Percentiles rank a stretch among this genome's conserved stretches.
These are phyloP conservation scores for Drosophila siamana DNA, from an alignment of 2,888 invertebrate species.

Conservation along the genomic window DNA sequence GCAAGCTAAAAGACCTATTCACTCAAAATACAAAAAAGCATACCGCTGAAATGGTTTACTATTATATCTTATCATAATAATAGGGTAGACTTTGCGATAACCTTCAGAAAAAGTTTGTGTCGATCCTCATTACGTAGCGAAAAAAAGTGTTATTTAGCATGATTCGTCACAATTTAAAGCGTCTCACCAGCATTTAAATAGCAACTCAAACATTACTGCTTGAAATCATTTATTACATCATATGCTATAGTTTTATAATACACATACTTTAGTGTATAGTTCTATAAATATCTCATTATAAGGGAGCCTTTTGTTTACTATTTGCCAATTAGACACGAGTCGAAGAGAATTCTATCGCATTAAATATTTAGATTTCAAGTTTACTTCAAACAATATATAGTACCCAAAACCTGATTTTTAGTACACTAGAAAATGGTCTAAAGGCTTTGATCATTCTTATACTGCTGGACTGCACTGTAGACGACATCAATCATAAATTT, in stretches of 20 bases:
- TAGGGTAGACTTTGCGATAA: slow-evolving; percentile 19
- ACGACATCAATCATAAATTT: too few species aligned
- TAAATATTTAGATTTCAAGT: too few species aligned
- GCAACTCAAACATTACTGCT: not conserved
- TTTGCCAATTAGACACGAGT: not conserved
- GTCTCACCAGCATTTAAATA: slow-evolving; percentile 1
- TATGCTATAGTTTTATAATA: not conserved
- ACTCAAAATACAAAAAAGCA: slow-evolving; percentile 14
- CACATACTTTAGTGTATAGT: not conserved
- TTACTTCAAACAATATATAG: not conserved
- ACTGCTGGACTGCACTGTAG: not conserved
- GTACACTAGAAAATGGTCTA: slow-evolving; percentile 5
- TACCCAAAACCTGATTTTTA: slow-evolving; percentile 1
- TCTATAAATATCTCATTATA: slow-evolving; percentile 2
- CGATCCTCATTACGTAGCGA: not conserved
- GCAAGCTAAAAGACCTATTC: slow-evolving; percentile 56
- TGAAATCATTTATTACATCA: slow-evolving; percentile 4
- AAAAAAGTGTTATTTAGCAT: slow-evolving; percentile 45
- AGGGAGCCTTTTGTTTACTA: not conserved
- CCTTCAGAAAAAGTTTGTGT: slow-evolving; percentile 30
- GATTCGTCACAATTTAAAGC: slow-evolving; percentile 27
- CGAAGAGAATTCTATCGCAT: too few species aligned
- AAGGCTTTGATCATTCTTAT: not conserved
- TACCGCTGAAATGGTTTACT: slow-evolving; percentile 16
- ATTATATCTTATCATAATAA: slow-evolving; percentile 59